Conservation (phyloP, 2,113 vertebrate genomes). For the Ia io region DNA sequence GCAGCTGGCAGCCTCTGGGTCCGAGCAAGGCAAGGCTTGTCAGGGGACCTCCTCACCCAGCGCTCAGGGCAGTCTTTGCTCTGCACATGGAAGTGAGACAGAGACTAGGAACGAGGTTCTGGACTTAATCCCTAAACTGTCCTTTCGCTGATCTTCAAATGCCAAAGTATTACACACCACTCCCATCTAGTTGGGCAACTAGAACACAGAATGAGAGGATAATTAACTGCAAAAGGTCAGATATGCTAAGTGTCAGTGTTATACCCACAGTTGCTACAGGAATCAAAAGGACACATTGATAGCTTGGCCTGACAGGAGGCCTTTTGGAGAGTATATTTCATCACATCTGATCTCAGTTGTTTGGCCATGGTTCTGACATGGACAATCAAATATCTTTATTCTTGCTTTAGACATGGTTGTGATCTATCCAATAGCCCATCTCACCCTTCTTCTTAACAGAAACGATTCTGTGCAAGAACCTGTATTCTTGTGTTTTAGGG, state of each 20-base stretch:
- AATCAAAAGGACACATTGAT: neutral
- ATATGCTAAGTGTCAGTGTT: neutral
- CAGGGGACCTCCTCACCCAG: neutral
- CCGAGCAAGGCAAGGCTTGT: neutral
- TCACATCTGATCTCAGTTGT: neutral
- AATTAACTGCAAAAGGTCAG: neutral
- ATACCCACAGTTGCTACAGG: neutral
- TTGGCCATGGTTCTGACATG: neutral
- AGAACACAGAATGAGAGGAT: neutral
- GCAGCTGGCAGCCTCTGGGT: neutral
- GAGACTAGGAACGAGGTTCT: neutral
- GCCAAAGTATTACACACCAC: neutral
- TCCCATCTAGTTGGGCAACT: neutral
- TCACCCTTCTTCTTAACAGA: neutral
- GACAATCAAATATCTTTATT: neutral
- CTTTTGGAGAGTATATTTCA: neutral
- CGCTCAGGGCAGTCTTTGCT: neutral
- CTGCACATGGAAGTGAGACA: neutral
- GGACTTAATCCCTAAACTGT: neutral
- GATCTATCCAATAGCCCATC: neutral
- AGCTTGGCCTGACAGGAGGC: neutral
- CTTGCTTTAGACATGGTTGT: neutral
- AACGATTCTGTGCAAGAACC: neutral
- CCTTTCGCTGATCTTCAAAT: neutral
- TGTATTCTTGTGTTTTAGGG: neutral